Conservation (phyloP, 2,888 invertebrate genomes). For the Microctonus hyperodae region DNA sequence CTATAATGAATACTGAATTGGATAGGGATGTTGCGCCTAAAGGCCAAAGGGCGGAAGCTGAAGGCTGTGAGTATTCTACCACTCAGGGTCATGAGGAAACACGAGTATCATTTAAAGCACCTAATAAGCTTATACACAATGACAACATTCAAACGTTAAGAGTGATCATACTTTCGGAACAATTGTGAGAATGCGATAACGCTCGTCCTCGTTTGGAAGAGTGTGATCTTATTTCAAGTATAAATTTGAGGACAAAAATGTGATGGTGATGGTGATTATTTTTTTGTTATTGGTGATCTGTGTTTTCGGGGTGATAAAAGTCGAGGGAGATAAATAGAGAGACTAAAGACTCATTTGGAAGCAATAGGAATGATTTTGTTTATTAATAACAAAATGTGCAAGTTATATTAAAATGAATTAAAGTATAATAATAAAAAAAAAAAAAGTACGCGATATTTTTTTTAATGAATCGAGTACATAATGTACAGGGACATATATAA, state of each 20-base stretch:
- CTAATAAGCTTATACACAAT: constrained; percentile 53
- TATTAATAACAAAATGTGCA: constrained; percentile 14
- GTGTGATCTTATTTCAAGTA: constrained; percentile 16
- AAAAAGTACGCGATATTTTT: constrained; percentile 21
- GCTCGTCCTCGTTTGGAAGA: constrained; percentile 29
- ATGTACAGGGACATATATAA: constrained; percentile 26
- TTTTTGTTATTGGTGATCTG: neutral
- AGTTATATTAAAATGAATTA: constrained; percentile 1
- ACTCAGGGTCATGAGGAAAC: constrained; percentile 50
- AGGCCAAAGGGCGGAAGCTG: constrained; percentile 58
- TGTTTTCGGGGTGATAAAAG: neutral
- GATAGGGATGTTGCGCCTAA: constrained; percentile 41
- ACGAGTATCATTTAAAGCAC: constrained; percentile 48
- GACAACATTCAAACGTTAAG: constrained; percentile 59
- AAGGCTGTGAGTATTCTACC: constrained; percentile 58
- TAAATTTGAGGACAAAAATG: constrained; percentile 1
- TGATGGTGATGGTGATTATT: constrained; percentile 13
- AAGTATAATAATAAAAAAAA: neutral
- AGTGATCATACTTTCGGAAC: constrained; percentile 61
- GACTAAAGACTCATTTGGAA: constrained; percentile 21
- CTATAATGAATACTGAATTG: constrained; percentile 14
- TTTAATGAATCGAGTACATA: constrained; percentile 23
- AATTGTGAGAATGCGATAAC: constrained; percentile 54
- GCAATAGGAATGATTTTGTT: constrained; percentile 36
- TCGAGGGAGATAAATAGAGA: constrained; percentile 2